These are phyloP conservation scores for Chelmon rostratus DNA, from an alignment of 2,797 vertebrate genomes.

Conservation along the genomic window DNA sequence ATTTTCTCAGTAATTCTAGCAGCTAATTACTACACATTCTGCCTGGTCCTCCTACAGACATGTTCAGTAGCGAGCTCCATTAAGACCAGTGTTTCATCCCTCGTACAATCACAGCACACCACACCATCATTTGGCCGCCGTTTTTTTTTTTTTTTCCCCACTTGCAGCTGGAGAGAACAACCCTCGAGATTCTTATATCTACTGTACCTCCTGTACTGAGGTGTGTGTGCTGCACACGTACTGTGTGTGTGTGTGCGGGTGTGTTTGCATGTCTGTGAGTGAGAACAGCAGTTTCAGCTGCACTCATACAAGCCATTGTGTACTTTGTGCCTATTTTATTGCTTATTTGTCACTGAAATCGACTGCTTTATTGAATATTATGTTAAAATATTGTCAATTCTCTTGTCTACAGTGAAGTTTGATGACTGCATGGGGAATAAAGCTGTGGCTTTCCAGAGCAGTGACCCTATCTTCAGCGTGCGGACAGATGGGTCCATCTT, in stretches of 20 bases:
- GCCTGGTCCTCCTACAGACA: not conserved
- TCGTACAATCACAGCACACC: conserved; percentile 11
- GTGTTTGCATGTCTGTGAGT: conserved; percentile 13
- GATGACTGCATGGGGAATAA: conserved; percentile 89
- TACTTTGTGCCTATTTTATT: conserved; percentile 8
- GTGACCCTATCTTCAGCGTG: conserved; percentile 90
- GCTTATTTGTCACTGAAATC: not conserved
- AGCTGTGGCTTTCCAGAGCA: conserved; percentile 88
- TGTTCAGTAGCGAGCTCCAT: not conserved
- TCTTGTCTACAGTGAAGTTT: conserved; percentile 89
- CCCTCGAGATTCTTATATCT: conserved; percentile 6
- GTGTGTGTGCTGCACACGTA: not conserved
- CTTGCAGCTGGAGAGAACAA: conserved; percentile 15
- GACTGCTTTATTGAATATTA: not conserved
- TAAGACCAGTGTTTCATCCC: conserved; percentile 5
- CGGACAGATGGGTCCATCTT: conserved; percentile 89
- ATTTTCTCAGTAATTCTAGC: not conserved
- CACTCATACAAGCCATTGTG: not conserved
- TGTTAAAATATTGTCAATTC: conserved; percentile 30
- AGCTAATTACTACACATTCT: conserved; percentile 17
- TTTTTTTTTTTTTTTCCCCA: conserved; percentile 8
- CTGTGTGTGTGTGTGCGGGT: conserved; percentile 4
- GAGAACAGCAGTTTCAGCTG: not conserved
- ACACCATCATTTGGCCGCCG: not conserved
- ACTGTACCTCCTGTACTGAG: not conserved